These are phyloP conservation scores for Sula dactylatra DNA, from an alignment of 2,113 vertebrate species.

Conservation along the genomic window DNA sequence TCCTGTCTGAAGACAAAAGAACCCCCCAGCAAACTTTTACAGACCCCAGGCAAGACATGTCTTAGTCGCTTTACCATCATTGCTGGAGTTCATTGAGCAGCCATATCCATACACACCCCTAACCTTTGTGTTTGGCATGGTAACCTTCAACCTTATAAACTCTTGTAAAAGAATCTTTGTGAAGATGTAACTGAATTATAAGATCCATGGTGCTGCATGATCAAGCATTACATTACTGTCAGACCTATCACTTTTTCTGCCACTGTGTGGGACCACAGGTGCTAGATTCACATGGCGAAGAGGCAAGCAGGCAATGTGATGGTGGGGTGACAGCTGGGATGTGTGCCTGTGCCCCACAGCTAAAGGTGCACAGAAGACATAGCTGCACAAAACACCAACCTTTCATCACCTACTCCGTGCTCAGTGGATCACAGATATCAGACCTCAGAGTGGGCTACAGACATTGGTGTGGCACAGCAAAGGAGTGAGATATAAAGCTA, in stretches of 20 bases:
- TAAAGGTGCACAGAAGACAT: background rate
- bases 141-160: background rate
- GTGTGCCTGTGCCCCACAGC: background rate
- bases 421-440: background rate
- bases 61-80: background rate
- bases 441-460: background rate
- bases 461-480: background rate
- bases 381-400: background rate
- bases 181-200: background rate
- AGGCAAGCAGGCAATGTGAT: background rate
- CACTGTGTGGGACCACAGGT: background rate
- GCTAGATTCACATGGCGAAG: background rate
- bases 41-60: background rate
- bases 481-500: background rate
- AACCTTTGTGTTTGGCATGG: background rate
- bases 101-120: background rate
- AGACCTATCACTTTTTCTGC: background rate
- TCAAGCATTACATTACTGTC: background rate
- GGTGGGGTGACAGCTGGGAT: background rate
- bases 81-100: background rate
- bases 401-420: background rate
- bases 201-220: background rate
- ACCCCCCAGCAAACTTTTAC: background rate
- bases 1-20: background rate
- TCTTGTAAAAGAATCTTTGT: background rate